These are phyloP conservation scores for Dryadula phaetusa DNA, from an alignment of 2,888 invertebrate genomes.

Conservation along the genomic window DNA sequence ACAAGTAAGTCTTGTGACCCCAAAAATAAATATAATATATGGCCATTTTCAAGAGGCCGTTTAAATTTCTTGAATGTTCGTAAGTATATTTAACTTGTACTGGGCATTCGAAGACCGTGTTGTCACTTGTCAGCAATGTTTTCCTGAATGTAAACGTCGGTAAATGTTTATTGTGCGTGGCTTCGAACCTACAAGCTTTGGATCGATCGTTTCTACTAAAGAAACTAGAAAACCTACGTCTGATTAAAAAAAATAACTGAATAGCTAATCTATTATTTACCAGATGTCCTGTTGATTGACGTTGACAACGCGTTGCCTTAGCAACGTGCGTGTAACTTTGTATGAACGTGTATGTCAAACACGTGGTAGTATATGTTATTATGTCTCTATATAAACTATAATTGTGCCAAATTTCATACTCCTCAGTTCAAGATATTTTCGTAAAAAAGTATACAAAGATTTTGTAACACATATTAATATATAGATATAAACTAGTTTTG, in stretches of 20 bases:
- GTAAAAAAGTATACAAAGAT: too few relatives aligned
- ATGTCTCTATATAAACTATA: too few relatives aligned
- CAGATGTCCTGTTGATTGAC: too few relatives aligned
- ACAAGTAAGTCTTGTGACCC: slow-evolving; percentile 15
- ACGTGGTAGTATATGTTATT: too few relatives aligned
- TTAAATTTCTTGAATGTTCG: slow-evolving; percentile 2
- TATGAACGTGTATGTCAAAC: too few relatives aligned
- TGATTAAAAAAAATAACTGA: too few relatives aligned
- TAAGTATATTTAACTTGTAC: slow-evolving; percentile 25
- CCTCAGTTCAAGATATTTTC: too few relatives aligned
- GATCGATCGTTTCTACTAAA: neutral
- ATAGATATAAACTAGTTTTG: slow-evolving; percentile 18
- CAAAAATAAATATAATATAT: slow-evolving; percentile 18
- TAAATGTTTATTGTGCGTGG: slow-evolving; percentile 28
- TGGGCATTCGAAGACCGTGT: slow-evolving; percentile 17
- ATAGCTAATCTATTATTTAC: too few relatives aligned
- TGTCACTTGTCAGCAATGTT: slow-evolving; percentile 27
- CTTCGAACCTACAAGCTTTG: slow-evolving; percentile 22
- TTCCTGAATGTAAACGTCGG: slow-evolving; percentile 28
- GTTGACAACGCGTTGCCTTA: too few relatives aligned
- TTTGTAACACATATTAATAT: too few relatives aligned
- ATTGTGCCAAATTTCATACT: too few relatives aligned
- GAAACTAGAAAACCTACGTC: neutral
- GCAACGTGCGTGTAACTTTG: too few relatives aligned
- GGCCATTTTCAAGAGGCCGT: slow-evolving; percentile 4